Percentiles rank a stretch among this genome's conserved stretches.
Evolutionary conservation across 2,797 vertebrate genomes (phyloP).

Genomic region (Tauraco hartlaubi): DNA sequence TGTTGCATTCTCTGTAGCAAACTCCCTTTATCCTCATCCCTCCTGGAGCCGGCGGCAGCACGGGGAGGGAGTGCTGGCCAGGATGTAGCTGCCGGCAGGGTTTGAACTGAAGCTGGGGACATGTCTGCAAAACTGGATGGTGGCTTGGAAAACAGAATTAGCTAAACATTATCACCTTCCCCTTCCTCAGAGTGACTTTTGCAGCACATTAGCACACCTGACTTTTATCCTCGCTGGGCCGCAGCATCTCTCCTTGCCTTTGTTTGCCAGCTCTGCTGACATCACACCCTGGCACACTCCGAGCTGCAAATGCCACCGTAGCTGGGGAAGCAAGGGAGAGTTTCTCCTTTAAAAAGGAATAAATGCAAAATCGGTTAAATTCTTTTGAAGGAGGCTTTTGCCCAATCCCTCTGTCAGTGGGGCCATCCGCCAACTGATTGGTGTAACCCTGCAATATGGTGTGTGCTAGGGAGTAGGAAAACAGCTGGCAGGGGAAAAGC

Average conservation of each 20-base stretch:
- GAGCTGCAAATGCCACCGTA: rapidly evolving
- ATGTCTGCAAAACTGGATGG: not conserved
- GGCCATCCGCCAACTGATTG: not conserved
- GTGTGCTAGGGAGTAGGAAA: not conserved
- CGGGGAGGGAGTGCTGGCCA: rapidly evolving
- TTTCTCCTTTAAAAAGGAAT: not conserved
- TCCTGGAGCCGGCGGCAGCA: rapidly evolving
- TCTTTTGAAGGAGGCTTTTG: not conserved
- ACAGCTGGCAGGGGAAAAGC: not conserved
- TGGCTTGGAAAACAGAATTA: not conserved
- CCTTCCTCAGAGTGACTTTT: not conserved
- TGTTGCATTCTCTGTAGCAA: not conserved
- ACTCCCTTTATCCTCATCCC: not conserved
- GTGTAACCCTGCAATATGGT: not conserved
- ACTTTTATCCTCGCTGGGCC: not conserved
- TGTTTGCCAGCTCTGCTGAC: not conserved
- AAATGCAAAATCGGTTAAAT: not conserved
- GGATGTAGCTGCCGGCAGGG: not conserved
- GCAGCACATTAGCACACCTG: not conserved
- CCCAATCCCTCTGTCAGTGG: no score
- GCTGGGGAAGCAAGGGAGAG: not conserved
- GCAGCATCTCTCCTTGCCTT: not conserved
- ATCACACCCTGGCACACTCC: rapidly evolving
- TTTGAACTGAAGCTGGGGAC: not conserved
- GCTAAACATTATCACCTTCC: not conserved